A percentile compares a stretch with the other conserved stretches of the same genome.
Evolutionary conservation across 2,113 vertebrate species (phyloP).

Genomic region (Hippocampus comes): DNA sequence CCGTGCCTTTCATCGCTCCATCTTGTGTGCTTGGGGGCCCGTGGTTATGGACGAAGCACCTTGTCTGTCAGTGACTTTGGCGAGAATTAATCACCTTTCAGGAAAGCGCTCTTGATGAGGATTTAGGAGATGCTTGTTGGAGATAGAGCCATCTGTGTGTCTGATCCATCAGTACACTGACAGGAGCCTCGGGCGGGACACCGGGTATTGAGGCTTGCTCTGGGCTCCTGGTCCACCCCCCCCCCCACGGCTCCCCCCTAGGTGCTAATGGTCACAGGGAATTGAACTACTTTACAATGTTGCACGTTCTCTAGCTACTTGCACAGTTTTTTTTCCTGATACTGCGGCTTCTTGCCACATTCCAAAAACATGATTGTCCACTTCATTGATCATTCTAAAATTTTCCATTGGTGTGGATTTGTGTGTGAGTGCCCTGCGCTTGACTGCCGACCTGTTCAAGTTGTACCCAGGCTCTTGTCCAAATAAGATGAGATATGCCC

Average conservation of each 20-base stretch:
- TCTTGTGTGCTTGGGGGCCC: conserved; percentile 75
- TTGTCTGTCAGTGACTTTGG: conserved; percentile 85
- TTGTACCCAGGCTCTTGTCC: not conserved
- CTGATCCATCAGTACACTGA: conserved; percentile 82
- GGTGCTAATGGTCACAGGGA: conserved; percentile 50
- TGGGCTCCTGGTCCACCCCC: conserved; percentile 44
- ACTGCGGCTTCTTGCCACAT: too few relatives aligned
- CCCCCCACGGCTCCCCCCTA: conserved; percentile 17
- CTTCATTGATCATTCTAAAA: not conserved
- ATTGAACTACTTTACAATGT: conserved; percentile 12
- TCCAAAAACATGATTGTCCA: too few relatives aligned
- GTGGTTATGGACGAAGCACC: conserved; percentile 81
- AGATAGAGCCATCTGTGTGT: conserved; percentile 89
- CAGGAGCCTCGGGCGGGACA: conserved; percentile 79
- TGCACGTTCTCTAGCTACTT: not conserved
- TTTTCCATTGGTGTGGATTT: not conserved
- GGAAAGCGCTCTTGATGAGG: conserved; percentile 89
- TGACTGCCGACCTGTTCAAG: not conserved
- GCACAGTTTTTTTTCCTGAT: too few relatives aligned
- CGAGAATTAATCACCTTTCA: conserved; percentile 90
- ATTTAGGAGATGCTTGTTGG: conserved; percentile 87
- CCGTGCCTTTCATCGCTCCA: conserved; percentile 35
- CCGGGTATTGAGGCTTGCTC: conserved; percentile 65
- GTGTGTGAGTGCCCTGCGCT: not conserved
- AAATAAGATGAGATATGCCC: too few relatives aligned